Percentiles rank a stretch among this genome's conserved stretches.
Conservation (phyloP, 2,113 vertebrate genomes). For the Corythornis cristatus region DNA sequence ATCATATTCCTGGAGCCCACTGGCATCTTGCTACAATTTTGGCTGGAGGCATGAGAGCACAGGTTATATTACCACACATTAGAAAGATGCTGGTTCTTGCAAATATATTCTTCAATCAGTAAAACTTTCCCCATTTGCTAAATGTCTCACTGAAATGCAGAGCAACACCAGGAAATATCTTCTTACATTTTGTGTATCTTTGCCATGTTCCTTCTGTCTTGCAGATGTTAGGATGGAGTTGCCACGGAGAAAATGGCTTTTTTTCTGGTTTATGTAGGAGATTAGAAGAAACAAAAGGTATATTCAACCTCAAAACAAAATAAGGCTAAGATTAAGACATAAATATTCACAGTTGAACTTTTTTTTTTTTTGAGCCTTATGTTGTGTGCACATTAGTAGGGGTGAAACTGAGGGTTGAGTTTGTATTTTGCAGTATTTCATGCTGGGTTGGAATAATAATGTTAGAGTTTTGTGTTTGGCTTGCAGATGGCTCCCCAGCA, state of each 20-base stretch:
- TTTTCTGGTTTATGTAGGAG: not conserved
- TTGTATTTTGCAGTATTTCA: slow-evolving; percentile 5
- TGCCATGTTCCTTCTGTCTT: not conserved
- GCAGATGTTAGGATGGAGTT: not conserved
- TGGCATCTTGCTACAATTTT: not conserved
- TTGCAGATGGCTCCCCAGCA: not conserved
- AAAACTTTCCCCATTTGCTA: not conserved
- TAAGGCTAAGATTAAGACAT: rapidly evolving
- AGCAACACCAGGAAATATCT: not conserved
- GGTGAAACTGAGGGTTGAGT: not conserved
- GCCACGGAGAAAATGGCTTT: not conserved
- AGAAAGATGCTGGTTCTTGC: not conserved
- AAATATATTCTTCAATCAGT: not conserved
- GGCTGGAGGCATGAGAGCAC: not conserved
- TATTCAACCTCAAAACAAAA: not conserved
- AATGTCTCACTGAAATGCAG: not conserved
- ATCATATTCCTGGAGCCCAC: not conserved
- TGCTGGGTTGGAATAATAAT: not conserved
- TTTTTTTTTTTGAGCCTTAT: not conserved
- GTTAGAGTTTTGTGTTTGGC: not conserved
- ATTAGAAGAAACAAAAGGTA: not conserved
- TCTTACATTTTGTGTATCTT: not conserved
- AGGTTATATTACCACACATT: not conserved
- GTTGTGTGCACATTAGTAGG: not conserved
- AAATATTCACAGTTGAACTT: not conserved